These are phyloP conservation scores for Actinia equina DNA, from an alignment of 64 coral and sea anemone species.

Conservation along the genomic window DNA sequence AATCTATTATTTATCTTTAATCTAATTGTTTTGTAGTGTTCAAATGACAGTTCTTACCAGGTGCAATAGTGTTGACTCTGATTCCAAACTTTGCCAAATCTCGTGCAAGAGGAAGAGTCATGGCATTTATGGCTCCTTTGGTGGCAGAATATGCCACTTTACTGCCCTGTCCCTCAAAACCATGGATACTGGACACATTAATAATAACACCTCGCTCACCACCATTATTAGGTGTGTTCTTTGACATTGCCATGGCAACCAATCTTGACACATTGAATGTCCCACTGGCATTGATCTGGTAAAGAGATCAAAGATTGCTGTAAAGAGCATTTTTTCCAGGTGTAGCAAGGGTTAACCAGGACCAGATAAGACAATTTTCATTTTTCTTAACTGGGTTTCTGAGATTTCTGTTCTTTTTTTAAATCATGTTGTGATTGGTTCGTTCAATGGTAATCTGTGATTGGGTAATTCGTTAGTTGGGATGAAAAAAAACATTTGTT, in stretches of 20 bases:
- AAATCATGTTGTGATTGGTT: too few species aligned
- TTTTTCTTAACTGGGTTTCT: too few species aligned
- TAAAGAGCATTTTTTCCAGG: too few species aligned
- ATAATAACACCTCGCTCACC: slow-evolving; percentile 85
- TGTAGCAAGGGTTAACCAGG: too few species aligned
- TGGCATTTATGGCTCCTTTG: slow-evolving; percentile 75
- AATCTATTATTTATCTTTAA: too few species aligned
- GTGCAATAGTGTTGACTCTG: slow-evolving; percentile 74
- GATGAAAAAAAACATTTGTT: too few species aligned
- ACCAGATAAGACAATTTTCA: too few species aligned
- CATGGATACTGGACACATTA: slow-evolving; percentile 79
- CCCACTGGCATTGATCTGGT: slow-evolving; percentile 68
- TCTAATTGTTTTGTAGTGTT: too few species aligned
- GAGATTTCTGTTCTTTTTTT: too few species aligned
- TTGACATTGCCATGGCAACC: slow-evolving; percentile 67
- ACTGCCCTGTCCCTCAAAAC: slow-evolving; percentile 69
- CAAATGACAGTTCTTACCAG: slow-evolving; percentile 28
- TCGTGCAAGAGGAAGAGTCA: slow-evolving; percentile 74
- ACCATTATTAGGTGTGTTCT: slow-evolving; percentile 54
- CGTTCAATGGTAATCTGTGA: too few species aligned
- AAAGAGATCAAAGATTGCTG: background rate
- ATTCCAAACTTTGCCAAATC: slow-evolving; percentile 71
- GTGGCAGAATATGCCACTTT: slow-evolving; percentile 73
- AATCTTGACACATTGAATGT: slow-evolving; percentile 76
- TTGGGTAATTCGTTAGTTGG: too few species aligned